Conservation (phyloP, 2,888 invertebrate genomes). For the Microctonus brassicae region DNA sequence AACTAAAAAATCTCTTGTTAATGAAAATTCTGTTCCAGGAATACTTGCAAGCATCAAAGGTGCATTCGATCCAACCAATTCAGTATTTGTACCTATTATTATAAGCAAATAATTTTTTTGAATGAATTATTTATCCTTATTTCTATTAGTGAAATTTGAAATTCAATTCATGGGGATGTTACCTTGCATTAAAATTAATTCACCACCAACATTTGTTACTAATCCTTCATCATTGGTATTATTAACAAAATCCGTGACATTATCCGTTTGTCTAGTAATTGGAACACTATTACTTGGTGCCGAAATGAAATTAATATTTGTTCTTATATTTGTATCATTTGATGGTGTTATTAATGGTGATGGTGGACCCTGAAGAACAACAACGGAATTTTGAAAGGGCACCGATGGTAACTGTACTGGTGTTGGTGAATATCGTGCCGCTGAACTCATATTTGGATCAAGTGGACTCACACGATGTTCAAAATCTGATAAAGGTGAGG, state of each 20-base stretch:
- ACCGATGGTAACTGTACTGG: constrained; percentile 65
- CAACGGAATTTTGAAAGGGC: constrained; percentile 65
- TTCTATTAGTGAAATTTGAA: background rate
- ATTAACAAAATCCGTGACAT: constrained; percentile 59
- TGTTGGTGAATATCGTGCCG: constrained; percentile 75
- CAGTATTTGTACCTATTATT: constrained; percentile 60
- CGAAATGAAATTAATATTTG: constrained; percentile 58
- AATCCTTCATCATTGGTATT: constrained; percentile 58
- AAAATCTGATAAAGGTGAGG: constrained; percentile 66
- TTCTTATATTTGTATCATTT: constrained; percentile 54
- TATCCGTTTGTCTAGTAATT: constrained; percentile 52
- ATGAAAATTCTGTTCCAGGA: constrained; percentile 60
- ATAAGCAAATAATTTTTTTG: constrained; percentile 11
- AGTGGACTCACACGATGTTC: constrained; percentile 67
- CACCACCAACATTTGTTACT: constrained; percentile 59
- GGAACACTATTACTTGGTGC: constrained; percentile 54
- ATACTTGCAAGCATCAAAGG: constrained; percentile 65
- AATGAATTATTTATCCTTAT: background rate
- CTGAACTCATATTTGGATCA: constrained; percentile 73
- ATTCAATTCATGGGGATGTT: constrained; percentile 20
- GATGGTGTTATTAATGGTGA: constrained; percentile 63
- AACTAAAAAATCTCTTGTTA: constrained; percentile 65
- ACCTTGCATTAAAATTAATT: constrained; percentile 67
- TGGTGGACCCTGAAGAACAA: constrained; percentile 63
- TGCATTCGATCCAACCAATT: constrained; percentile 59